A percentile compares a stretch with the other conserved stretches of the same genome.
phyloP scores from a whole-genome alignment of 2,888 invertebrate genomes.

The Trisateles emortualis region DNA sequence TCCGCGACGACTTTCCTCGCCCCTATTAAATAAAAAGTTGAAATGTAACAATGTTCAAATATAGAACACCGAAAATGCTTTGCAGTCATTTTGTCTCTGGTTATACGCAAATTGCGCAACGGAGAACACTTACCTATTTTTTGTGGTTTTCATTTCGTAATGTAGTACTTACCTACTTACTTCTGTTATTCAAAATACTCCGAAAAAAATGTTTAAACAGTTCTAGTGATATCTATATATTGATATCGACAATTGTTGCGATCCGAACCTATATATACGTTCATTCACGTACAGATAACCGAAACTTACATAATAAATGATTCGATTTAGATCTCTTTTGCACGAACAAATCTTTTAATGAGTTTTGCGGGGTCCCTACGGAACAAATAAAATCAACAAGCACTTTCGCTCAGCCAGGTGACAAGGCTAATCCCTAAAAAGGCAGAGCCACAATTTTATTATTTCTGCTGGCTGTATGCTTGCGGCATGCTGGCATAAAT shows the following conservation, averaged over 20 bases:
- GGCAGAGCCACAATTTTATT: not conserved
- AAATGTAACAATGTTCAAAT: constrained; percentile 23
- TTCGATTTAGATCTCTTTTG: not conserved
- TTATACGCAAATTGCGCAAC: no score
- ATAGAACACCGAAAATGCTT: not conserved
- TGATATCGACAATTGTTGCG: no score
- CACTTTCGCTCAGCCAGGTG: not conserved
- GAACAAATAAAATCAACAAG: not conserved
- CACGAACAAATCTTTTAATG: not conserved
- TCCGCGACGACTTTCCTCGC: constrained; percentile 16
- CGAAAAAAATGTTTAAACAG: no score
- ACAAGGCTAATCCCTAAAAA: not conserved
- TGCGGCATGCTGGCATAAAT: no score
- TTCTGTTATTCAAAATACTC: no score
- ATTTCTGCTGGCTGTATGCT: no score
- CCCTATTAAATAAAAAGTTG: constrained; percentile 16
- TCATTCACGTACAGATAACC: no score
- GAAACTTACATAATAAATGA: not conserved
- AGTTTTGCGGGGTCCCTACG: not conserved
- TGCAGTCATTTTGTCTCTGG: not conserved
- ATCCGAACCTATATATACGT: no score
- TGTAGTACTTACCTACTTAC: no score
- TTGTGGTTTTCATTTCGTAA: not conserved
- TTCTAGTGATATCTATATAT: no score
- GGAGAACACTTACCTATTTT: not conserved